phyloP scores from a whole-genome alignment of 2,888 invertebrate genomes.

The Xylocampa areola region DNA sequence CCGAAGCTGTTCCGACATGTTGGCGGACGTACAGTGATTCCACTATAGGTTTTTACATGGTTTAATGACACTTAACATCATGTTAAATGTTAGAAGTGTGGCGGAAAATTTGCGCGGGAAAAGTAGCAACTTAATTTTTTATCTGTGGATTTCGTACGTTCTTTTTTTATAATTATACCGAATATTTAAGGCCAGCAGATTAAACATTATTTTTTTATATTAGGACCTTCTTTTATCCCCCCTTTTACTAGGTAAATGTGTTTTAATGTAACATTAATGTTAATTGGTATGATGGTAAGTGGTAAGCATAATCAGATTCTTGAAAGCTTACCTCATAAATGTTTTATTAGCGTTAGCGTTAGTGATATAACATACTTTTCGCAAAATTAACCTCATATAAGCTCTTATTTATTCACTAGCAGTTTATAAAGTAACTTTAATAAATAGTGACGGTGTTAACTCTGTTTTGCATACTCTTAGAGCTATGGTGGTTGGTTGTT shows the following conservation, averaged over 20 bases:
- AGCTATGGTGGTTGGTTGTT: too few relatives aligned
- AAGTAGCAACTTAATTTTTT: constrained; percentile 32
- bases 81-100: constrained; percentile 32
- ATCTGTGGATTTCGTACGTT: constrained; percentile 6
- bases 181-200: background rate
- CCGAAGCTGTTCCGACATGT: constrained; percentile 46
- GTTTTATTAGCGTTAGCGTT: constrained; percentile 23
- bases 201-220: constrained; percentile 3
- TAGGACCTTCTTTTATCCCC: constrained; percentile 9
- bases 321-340: constrained; percentile 23
- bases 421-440: constrained; percentile 44
- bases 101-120: constrained; percentile 24
- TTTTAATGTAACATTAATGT: too few relatives aligned
- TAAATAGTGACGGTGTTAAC: constrained; percentile 44
- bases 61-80: constrained; percentile 29
- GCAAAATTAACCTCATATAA: constrained; percentile 29
- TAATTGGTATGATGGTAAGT: too few relatives aligned
- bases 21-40: constrained; percentile 32
- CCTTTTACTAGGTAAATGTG: too few relatives aligned
- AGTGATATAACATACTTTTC: constrained; percentile 35
- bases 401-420: constrained; percentile 29
- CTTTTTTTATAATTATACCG: constrained; percentile 4
- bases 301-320: constrained; percentile 5
- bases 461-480: too few relatives aligned
- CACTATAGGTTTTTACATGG: constrained; percentile 32